Conservation (phyloP, 1,140 invertebrate genomes). For the Trissolcus basalis region DNA sequence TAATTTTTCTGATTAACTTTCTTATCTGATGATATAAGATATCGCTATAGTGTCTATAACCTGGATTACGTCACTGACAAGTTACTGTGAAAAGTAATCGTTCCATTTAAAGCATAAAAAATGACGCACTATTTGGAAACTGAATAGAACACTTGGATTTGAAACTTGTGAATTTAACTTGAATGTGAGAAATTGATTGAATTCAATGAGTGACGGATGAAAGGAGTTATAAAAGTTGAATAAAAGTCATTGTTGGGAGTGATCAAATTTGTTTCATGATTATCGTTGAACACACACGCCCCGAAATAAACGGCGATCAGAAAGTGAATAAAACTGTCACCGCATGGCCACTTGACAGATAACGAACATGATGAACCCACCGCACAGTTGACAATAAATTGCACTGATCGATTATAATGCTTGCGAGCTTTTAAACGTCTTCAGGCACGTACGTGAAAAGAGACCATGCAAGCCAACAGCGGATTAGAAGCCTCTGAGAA, state of each 20-base stretch:
- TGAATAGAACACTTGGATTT: too few relatives aligned
- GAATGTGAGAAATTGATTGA: too few relatives aligned
- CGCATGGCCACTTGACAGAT: background rate
- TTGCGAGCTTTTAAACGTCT: constrained; percentile 47
- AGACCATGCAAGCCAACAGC: constrained; percentile 37
- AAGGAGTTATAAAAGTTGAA: too few relatives aligned
- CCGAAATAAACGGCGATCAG: too few relatives aligned
- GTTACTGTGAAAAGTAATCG: too few relatives aligned
- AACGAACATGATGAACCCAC: background rate
- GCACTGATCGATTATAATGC: constrained; percentile 34
- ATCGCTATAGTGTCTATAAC: background rate
- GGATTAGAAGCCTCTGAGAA: constrained; percentile 61
- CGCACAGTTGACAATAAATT: constrained; percentile 23
- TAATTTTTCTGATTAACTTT: background rate
- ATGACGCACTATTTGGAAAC: too few relatives aligned
- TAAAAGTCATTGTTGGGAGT: too few relatives aligned
- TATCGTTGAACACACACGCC: too few relatives aligned
- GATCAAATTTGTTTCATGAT: too few relatives aligned
- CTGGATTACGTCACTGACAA: background rate
- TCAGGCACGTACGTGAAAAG: constrained; percentile 32
- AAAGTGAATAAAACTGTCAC: background rate
- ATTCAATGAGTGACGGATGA: too few relatives aligned
- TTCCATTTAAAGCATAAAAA: too few relatives aligned
- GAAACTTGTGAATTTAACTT: too few relatives aligned
- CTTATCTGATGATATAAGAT: constrained; percentile 16